These are phyloP conservation scores for Schizaphis graminum DNA, from an alignment of 2,888 invertebrate genomes.

Conservation along the genomic window DNA sequence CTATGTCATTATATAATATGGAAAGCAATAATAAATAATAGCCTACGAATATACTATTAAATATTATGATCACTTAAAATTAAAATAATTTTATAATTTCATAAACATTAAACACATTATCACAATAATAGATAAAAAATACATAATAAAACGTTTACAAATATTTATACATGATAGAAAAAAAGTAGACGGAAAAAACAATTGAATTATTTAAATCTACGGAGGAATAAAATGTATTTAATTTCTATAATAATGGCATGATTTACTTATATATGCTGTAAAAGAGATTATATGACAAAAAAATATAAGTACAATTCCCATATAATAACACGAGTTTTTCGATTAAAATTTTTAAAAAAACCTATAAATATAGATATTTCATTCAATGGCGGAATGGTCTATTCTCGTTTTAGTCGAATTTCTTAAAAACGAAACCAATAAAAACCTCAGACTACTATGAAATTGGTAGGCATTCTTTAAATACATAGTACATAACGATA, in stretches of 20 bases:
- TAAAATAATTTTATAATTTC: background rate
- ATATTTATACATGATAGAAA: background rate
- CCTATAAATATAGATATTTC: background rate
- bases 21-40: background rate
- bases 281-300: background rate
- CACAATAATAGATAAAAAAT: background rate
- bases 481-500: background rate
- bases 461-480: background rate
- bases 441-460: background rate
- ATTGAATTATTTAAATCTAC: background rate
- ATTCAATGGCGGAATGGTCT: background rate
- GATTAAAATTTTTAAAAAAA: background rate
- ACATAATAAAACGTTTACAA: background rate
- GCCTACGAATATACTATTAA: background rate
- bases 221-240: background rate
- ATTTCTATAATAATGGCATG: background rate
- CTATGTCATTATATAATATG: background rate
- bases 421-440: background rate
- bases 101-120: background rate
- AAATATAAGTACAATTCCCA: background rate
- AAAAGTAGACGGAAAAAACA: background rate
- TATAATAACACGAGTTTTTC: background rate
- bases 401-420: background rate
- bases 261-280: background rate
- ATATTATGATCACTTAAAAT: background rate